phyloP scores from a whole-genome alignment of 2,888 invertebrate genomes.

The Conchocele bisecta region DNA sequence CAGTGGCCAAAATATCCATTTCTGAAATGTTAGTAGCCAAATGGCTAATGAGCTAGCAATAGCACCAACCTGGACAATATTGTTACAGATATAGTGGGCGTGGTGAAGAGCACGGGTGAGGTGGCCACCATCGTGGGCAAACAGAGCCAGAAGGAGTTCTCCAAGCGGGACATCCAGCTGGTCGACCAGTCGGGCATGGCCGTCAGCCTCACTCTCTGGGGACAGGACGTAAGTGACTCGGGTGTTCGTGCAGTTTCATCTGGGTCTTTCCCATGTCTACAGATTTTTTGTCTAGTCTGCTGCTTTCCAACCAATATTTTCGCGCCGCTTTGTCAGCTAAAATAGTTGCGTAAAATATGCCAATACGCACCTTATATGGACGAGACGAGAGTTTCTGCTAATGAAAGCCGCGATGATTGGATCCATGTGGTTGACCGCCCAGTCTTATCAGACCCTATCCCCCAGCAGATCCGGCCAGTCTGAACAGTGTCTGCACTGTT shows the following conservation, averaged over 20 bases:
- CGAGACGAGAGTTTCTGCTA: too few relatives aligned
- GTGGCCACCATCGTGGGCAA: constrained; percentile 89
- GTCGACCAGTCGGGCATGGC: constrained; percentile 93
- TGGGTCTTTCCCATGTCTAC: not conserved
- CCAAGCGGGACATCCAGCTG: constrained; percentile 93
- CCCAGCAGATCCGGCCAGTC: too few relatives aligned
- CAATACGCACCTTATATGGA: too few relatives aligned
- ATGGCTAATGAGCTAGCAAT: not conserved
- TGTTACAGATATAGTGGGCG: constrained; percentile 91
- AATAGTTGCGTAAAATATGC: too few relatives aligned
- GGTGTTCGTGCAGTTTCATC: not conserved
- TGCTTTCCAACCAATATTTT: too few relatives aligned
- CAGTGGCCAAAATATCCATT: too few relatives aligned
- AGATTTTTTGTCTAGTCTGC: too few relatives aligned
- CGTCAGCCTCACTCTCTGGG: constrained; percentile 95
- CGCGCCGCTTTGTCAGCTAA: too few relatives aligned
- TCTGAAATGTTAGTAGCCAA: not conserved
- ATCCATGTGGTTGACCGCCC: too few relatives aligned
- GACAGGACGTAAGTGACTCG: constrained; percentile 84
- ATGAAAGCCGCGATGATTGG: too few relatives aligned
- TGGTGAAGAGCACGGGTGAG: constrained; percentile 90
- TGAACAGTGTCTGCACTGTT: too few relatives aligned
- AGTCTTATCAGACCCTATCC: too few relatives aligned
- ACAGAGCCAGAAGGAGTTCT: constrained; percentile 91
- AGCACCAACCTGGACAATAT: not conserved